phyloP scores from a whole-genome alignment of 2,797 vertebrate species.

The Manis pentadactyla region DNA sequence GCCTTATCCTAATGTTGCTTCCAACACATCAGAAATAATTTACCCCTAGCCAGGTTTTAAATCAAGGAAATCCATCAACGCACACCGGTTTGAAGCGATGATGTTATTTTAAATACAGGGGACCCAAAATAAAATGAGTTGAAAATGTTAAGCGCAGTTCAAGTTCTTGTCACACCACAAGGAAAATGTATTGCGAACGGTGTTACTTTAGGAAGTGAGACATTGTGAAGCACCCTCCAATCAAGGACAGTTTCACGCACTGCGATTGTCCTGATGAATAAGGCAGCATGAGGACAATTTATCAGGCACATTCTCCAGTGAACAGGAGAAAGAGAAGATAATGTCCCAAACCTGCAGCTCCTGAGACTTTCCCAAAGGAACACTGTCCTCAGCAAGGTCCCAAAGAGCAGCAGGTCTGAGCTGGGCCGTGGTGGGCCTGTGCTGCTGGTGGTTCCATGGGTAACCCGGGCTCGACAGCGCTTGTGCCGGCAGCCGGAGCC shows the following conservation, averaged over 20 bases:
- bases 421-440: conserved; percentile 88
- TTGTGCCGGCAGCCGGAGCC: conserved; percentile 90
- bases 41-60: conserved; percentile 71
- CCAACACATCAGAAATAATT: conserved; percentile 68
- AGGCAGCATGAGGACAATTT: background rate
- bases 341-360: conserved; percentile 54
- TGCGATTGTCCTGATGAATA: conserved; percentile 51
- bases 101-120: conserved; percentile 58
- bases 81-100: conserved; percentile 39
- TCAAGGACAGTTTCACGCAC: background rate
- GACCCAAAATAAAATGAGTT: conserved; percentile 9
- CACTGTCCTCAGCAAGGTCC: conserved; percentile 68
- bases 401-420: conserved; percentile 72
- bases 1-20: conserved; percentile 40
- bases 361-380: conserved; percentile 75
- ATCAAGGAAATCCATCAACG: conserved; percentile 18
- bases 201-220: conserved; percentile 26
- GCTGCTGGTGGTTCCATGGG: conserved; percentile 89
- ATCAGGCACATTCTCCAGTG: background rate
- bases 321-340: conserved; percentile 1
- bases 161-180: conserved; percentile 65
- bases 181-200: conserved; percentile 58
- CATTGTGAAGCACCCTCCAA: background rate
- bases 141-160: conserved; percentile 50
- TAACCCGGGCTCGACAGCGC: conserved; percentile 94